Evolutionary conservation across 2,113 vertebrate species (phyloP), one percentile per base, ranked within the genome.

Genomic region (Anarrhichthys ocellatus): DNA sequence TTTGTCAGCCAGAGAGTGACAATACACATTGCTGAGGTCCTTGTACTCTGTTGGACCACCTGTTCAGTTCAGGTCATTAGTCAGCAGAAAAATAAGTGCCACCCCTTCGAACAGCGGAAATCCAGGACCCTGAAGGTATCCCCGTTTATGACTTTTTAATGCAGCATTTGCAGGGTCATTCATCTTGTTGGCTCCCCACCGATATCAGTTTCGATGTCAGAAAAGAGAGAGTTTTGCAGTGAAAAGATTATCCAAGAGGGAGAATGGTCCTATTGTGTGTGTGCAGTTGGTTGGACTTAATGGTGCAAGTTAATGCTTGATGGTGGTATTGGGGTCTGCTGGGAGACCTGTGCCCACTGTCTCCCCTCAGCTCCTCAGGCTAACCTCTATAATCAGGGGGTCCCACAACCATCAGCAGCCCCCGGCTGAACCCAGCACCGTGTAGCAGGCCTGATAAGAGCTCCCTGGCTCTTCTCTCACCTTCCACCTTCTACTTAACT

Each of bases 121-220:
- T 88, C 87, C 86, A 79, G 50, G 66, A 72, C 80, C 87, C 86
- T 84, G 75, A 86, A 89, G 92, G 73, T 87, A 89, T 90, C 81
- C 81, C 85, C 61, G 22, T 83, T 93, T 93, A 92, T 94, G 92
- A 91, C 82, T 93, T 91, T 94, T 94, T 93, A 92, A 95, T 94
- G 89, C 50, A 74, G 78, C 61, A 82, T 92, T 88, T 90, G 84
- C 91, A 73, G 83, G 86, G 64, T 81, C 88, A 84, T 93, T 92
- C 70, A 88, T 94, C 91, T 92, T 92, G 82, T 77, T 71, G 80
- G 67, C 85, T 87, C 59, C 83, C 82, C 34, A 9, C 73, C 54
- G 73, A 89, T 83, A 87, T 71, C 64, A 67, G 62, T 75, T 80
- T 85, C 69, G 66, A 84, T 75, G 70, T 91, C 81, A 88, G 80